Evolutionary conservation across 2,888 invertebrate genomes (phyloP).

Genomic region (Caenorhabditis becei): DNA sequence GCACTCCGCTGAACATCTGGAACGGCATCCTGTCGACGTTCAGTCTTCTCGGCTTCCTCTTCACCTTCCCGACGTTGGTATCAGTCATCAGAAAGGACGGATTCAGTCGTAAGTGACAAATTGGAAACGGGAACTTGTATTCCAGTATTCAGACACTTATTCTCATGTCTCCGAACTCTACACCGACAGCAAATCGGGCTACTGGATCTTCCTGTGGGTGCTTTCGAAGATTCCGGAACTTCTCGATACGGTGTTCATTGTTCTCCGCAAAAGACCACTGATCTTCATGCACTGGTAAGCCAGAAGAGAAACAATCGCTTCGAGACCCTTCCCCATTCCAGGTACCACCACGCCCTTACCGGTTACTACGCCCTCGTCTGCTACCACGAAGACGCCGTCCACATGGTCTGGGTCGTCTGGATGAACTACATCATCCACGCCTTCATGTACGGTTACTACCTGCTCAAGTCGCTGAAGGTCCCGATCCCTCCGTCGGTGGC

Average conservation of each 20-base stretch:
- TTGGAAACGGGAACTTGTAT: neutral
- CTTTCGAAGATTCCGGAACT: slow-evolving; percentile 79
- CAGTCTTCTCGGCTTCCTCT: slow-evolving; percentile 66
- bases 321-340: slow-evolving; percentile 10
- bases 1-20: slow-evolving; percentile 66
- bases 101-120: slow-evolving; percentile 64
- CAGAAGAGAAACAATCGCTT: neutral
- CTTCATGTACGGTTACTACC: slow-evolving; percentile 79
- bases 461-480: slow-evolving; percentile 76
- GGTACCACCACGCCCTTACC: slow-evolving; percentile 80
- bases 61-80: slow-evolving; percentile 72
- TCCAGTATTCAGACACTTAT: slow-evolving; percentile 73
- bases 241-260: slow-evolving; percentile 79
- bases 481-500: slow-evolving; percentile 76
- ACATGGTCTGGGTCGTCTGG: slow-evolving; percentile 79
- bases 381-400: slow-evolving; percentile 78
- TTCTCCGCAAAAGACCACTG: slow-evolving; percentile 77
- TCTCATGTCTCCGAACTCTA: slow-evolving; percentile 74
- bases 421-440: slow-evolving; percentile 78
- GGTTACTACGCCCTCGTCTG: slow-evolving; percentile 79
- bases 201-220: slow-evolving; percentile 79
- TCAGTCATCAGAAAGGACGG: slow-evolving; percentile 71
- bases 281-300: slow-evolving; percentile 75
- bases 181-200: slow-evolving; percentile 72
- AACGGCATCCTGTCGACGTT: slow-evolving; percentile 67